A percentile compares a stretch with the other conserved stretches of the same genome.
phyloP scores from a whole-genome alignment of 2,888 invertebrate genomes.

The Drosophila silvestris region DNA sequence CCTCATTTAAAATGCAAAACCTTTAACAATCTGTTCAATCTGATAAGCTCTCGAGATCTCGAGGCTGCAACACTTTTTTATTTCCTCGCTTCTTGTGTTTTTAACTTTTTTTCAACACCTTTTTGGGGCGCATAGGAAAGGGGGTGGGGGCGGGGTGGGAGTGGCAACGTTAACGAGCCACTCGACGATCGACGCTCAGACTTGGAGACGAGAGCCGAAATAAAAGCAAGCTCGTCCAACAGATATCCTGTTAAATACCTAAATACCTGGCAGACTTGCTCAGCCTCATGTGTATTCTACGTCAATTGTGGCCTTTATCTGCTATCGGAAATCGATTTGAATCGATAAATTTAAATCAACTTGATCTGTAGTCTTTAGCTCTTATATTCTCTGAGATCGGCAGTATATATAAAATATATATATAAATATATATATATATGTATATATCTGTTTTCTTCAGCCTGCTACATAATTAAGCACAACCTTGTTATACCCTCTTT shows the following conservation, averaged over 20 bases:
- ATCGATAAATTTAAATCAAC: not conserved
- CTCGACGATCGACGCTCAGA: slow-evolving; percentile 1
- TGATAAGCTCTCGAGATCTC: slow-evolving; percentile 50
- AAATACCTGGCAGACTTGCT: not conserved
- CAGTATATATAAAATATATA: not conserved
- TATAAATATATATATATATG: not conserved
- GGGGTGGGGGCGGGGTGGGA: too few relatives aligned
- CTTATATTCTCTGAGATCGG: not conserved
- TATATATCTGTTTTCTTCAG: not conserved
- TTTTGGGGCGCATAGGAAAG: slow-evolving; percentile 17
- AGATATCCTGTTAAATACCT: not conserved
- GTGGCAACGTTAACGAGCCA: slow-evolving; percentile 2
- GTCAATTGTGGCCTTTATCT: not conserved
- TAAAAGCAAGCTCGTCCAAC: not conserved
- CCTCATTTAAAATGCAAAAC: slow-evolving; percentile 77
- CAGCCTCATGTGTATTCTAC: not conserved
- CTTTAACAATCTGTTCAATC: slow-evolving; percentile 50
- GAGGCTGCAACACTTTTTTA: slow-evolving; percentile 31
- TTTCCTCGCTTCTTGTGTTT: slow-evolving; percentile 17
- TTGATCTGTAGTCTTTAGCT: not conserved
- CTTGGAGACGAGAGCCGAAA: not conserved
- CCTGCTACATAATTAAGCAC: not conserved
- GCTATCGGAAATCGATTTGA: not conserved
- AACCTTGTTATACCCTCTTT: not conserved
- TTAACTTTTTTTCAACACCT: slow-evolving; percentile 48